Percentiles rank a stretch among this genome's conserved stretches.
Conservation (phyloP, 2,797 vertebrate genomes). For the Amphiprion clarkii region DNA sequence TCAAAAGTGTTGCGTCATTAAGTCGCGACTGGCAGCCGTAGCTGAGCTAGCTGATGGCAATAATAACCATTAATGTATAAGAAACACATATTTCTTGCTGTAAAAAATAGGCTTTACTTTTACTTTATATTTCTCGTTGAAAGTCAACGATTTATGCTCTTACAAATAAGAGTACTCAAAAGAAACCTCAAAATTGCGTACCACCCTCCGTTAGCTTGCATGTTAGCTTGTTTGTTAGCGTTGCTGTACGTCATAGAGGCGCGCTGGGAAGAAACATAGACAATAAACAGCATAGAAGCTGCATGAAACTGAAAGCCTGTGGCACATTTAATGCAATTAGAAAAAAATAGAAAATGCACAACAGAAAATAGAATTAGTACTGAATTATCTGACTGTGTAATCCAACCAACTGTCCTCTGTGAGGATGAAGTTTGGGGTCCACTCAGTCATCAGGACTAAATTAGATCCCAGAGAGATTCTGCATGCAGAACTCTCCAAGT, state of each 20-base stretch:
- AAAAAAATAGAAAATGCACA: too few species aligned
- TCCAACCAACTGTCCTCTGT: too few species aligned
- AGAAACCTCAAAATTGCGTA: background rate
- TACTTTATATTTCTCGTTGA: background rate
- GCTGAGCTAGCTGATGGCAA: background rate
- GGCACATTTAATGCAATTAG: too few species aligned
- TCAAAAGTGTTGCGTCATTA: conserved; percentile 69
- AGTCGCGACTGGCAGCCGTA: conserved; percentile 49
- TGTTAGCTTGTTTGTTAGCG: background rate
- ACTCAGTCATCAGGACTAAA: too few species aligned
- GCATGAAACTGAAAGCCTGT: too few species aligned
- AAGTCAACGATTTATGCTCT: background rate
- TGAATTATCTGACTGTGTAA: too few species aligned
- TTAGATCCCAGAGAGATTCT: too few species aligned
- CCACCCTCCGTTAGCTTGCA: background rate
- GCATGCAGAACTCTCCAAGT: too few species aligned
- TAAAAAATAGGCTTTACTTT: fast-evolving
- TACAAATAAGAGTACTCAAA: background rate
- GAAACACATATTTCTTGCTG: background rate
- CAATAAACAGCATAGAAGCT: conserved; percentile 11
- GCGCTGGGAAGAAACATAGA: conserved; percentile 38
- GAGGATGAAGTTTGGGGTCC: too few species aligned
- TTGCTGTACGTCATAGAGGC: conserved; percentile 21
- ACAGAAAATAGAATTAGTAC: too few species aligned
- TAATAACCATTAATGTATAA: background rate